phyloP scores from a whole-genome alignment of 2,888 invertebrate species.

The Melanostoma mellinum region DNA sequence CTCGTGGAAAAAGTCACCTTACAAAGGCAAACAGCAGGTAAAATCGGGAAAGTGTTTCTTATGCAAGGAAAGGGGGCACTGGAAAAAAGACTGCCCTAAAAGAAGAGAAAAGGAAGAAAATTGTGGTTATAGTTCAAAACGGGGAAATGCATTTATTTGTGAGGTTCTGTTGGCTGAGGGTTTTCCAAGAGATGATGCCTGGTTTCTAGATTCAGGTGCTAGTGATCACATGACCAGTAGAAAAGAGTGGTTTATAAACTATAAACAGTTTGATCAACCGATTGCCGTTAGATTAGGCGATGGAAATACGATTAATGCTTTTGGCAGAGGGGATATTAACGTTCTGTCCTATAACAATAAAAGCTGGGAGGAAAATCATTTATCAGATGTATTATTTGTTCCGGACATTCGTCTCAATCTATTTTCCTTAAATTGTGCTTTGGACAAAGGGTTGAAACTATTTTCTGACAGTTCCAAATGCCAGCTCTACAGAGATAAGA shows the following conservation, averaged over 20 bases:
- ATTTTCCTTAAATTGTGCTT: neutral
- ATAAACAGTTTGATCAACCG: neutral
- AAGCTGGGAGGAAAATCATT: conserved; percentile 11
- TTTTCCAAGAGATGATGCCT: neutral
- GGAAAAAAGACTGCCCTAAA: conserved; percentile 8
- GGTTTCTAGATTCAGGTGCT: conserved; percentile 6
- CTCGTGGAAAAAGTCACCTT: neutral
- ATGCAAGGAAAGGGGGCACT: conserved; percentile 6
- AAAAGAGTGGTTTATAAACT: conserved; percentile 1
- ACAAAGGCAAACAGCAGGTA: neutral
- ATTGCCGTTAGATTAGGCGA: conserved; percentile 4
- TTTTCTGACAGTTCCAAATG: conserved; percentile 6
- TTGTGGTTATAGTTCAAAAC: neutral
- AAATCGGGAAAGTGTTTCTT: conserved; percentile 10
- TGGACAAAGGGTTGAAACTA: neutral
- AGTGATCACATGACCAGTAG: conserved; percentile 6
- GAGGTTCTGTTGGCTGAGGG: neutral
- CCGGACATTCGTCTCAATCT: neutral
- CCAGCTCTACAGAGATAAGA: neutral
- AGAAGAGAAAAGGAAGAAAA: neutral
- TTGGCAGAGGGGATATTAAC: conserved; percentile 4
- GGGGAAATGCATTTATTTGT: neutral
- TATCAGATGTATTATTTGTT: neutral
- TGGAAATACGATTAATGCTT: conserved; percentile 8
- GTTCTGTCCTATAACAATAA: conserved; percentile 1